phyloP scores from a whole-genome alignment of 2,113 vertebrate genomes.

The Neogobius melanostomus region DNA sequence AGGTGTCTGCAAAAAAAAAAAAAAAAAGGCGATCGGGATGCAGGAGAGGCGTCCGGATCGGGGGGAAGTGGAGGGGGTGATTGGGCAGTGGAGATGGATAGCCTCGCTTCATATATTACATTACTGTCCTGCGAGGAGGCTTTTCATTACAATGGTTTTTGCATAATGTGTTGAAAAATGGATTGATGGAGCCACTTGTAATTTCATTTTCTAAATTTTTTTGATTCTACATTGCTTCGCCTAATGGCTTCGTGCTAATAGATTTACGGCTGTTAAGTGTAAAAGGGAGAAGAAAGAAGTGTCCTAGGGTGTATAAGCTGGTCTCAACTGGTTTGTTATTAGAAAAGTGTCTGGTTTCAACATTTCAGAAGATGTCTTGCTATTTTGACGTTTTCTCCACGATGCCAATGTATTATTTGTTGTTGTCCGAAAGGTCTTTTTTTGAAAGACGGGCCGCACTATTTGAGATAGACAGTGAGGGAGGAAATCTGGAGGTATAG shows the following conservation, averaged over 20 bases:
- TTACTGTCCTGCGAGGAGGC: constrained; percentile 2
- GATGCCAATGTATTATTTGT: neutral
- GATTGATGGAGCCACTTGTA: neutral
- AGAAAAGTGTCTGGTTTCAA: neutral
- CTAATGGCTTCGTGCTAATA: neutral
- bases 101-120: neutral
- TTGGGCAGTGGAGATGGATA: constrained; percentile 4
- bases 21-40: constrained; percentile 8
- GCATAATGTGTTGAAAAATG: constrained; percentile 1
- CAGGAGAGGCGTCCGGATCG: constrained; percentile 1
- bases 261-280: constrained; percentile 1
- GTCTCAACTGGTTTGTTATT: neutral
- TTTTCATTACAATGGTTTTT: constrained; percentile 1
- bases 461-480: too few species aligned
- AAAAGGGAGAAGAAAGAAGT: neutral
- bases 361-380: neutral
- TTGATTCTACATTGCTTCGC: neutral
- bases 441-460: neutral
- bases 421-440: neutral
- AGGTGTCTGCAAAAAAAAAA: constrained; percentile 9
- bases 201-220: constrained; percentile 3
- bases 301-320: neutral
- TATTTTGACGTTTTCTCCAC: neutral
- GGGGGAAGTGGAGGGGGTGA: neutral
- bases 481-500: too few species aligned